A percentile compares a stretch with the other conserved stretches of the same genome.
These are phyloP conservation scores for Stegana nigrithorax DNA, from an alignment of 2,888 invertebrate species.

Conservation along the genomic window DNA sequence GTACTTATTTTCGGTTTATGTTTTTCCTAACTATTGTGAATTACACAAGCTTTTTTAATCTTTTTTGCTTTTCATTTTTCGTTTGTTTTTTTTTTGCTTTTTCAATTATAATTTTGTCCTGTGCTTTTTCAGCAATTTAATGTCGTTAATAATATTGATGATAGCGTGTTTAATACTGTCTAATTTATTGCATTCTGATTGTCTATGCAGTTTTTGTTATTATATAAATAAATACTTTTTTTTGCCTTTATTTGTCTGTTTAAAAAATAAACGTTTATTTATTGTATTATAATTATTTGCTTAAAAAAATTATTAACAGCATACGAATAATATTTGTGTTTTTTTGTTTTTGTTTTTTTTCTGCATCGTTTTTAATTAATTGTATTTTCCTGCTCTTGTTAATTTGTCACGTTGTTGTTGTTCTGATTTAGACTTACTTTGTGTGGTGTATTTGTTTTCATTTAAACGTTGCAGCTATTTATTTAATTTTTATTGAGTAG, in stretches of 20 bases:
- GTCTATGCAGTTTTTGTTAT: neutral
- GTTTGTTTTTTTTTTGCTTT: too few species aligned
- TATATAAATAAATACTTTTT: too few species aligned
- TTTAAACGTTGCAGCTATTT: slow-evolving; percentile 8
- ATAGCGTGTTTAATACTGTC: neutral
- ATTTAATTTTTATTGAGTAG: slow-evolving; percentile 16
- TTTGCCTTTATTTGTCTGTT: neutral
- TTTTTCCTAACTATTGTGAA: too few species aligned
- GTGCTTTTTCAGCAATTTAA: too few species aligned
- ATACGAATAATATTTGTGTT: too few species aligned
- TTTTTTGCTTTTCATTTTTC: too few species aligned
- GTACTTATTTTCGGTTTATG: too few species aligned
- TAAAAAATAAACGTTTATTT: neutral
- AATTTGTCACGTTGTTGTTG: neutral
- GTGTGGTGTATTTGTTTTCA: slow-evolving; percentile 3
- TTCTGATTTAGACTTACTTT: too few species aligned
- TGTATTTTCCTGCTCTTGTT: neutral
- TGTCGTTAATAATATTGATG: neutral
- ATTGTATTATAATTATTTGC: neutral
- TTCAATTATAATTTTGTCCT: too few species aligned
- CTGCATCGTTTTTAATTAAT: neutral
- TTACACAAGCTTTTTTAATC: too few species aligned
- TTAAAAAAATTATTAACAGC: too few species aligned
- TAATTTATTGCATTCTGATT: slow-evolving; percentile 1
- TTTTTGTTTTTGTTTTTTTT: neutral